A percentile compares a stretch with the other conserved stretches of the same genome.
These are phyloP conservation scores for Rhadinocentrus ornatus DNA, from an alignment of 2,797 vertebrate genomes.

Conservation along the genomic window DNA sequence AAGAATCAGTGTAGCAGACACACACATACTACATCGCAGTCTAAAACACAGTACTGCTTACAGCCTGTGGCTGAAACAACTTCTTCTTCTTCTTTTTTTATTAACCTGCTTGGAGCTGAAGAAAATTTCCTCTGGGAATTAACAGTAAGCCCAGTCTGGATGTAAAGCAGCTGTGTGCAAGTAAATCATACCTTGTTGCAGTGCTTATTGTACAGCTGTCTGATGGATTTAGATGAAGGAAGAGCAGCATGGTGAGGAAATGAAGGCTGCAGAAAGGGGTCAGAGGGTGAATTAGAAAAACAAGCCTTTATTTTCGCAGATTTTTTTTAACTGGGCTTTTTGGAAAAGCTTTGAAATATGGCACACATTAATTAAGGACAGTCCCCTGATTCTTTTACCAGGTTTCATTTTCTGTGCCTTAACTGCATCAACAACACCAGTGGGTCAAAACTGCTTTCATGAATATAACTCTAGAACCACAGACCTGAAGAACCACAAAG, in stretches of 20 bases:
- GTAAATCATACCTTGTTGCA: constrained; percentile 65
- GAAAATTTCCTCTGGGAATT: neutral
- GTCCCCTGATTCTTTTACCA: neutral
- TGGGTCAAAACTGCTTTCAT: no score
- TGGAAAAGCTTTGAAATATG: neutral
- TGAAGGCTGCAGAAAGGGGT: constrained; percentile 43
- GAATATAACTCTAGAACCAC: neutral
- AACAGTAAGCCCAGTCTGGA: neutral
- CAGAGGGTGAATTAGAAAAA: constrained; percentile 1
- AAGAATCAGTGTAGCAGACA: neutral
- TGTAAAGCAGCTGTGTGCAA: neutral
- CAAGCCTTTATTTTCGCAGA: neutral
- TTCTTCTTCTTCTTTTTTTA: neutral
- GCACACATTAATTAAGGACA: neutral
- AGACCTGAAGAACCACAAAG: neutral
- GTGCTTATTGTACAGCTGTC: constrained; percentile 73
- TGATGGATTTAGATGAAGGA: constrained; percentile 38
- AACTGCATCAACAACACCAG: no score
- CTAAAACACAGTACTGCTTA: neutral
- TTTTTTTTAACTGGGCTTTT: neutral
- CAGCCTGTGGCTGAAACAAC: neutral
- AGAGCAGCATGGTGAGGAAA: constrained; percentile 63
- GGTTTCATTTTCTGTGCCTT: no score
- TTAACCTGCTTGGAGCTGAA: neutral
- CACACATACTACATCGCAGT: neutral